These are phyloP conservation scores for Venustoraphidia nigricollis DNA, from an alignment of 2,888 invertebrate genomes.

Conservation along the genomic window DNA sequence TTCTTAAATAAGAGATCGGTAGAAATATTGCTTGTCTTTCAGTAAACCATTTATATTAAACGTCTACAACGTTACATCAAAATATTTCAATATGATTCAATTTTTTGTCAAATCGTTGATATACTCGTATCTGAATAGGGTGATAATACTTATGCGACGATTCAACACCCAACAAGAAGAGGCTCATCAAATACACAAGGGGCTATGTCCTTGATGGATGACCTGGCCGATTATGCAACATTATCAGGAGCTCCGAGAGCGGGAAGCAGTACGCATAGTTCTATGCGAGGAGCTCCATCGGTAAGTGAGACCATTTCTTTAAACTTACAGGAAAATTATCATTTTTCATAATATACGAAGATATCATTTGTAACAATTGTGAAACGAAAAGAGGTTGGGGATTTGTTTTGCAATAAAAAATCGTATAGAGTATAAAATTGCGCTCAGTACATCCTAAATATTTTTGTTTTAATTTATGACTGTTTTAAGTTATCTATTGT, in stretches of 20 bases:
- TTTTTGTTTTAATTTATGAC: not conserved
- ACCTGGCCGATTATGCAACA: constrained; percentile 49
- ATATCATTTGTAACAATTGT: no score
- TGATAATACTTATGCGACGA: constrained; percentile 70
- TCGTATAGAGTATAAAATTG: no score
- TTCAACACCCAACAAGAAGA: constrained; percentile 44
- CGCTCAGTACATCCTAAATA: no score
- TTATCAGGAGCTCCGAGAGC: constrained; percentile 32
- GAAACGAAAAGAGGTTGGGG: no score
- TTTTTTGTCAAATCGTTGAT: no score
- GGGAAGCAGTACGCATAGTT: constrained; percentile 24
- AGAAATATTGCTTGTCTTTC: no score
- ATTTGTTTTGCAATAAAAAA: no score
- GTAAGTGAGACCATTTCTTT: constrained; percentile 22
- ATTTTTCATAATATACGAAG: not conserved
- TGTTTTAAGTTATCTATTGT: no score
- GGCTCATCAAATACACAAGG: constrained; percentile 28
- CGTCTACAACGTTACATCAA: no score
- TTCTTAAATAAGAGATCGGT: no score
- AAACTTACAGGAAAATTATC: not conserved
- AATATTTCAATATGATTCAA: no score
- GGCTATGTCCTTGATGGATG: constrained; percentile 28
- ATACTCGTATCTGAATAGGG: constrained; percentile 25
- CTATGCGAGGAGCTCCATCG: constrained; percentile 35
- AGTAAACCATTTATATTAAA: no score